Evolutionary conservation across 2,797 vertebrate genomes (phyloP).

Genomic region (Coranthus polyacanthus): DNA sequence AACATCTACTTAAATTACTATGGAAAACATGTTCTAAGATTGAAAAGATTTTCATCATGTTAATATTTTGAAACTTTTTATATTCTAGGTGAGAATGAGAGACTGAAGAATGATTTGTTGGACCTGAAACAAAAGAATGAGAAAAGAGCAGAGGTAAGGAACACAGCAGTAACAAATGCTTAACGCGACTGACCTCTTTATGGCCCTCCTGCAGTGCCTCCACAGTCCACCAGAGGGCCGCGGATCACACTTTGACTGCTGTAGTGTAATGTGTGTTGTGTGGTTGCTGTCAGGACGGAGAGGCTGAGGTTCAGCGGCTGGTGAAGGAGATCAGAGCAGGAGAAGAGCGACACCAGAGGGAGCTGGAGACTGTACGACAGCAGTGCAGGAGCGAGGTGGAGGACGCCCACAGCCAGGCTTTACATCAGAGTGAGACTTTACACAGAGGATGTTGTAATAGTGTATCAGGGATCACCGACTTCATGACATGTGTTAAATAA

Average conservation of each 20-base stretch:
- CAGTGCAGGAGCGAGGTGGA: slow-evolving; percentile 57
- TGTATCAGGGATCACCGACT: too few relatives aligned
- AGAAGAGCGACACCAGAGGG: slow-evolving; percentile 79
- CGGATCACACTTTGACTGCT: neutral
- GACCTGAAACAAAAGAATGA: slow-evolving; percentile 65
- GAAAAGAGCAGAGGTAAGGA: slow-evolving; percentile 69
- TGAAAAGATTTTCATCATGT: too few relatives aligned
- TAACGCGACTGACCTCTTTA: neutral
- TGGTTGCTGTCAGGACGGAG: slow-evolving; percentile 60
- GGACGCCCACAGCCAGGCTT: slow-evolving; percentile 40
- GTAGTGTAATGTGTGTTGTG: neutral
- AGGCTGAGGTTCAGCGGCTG: slow-evolving; percentile 67
- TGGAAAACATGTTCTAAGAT: too few relatives aligned
- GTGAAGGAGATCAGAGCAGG: slow-evolving; percentile 55
- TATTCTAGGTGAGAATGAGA: slow-evolving; percentile 79
- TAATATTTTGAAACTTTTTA: too few relatives aligned
- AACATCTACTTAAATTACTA: too few relatives aligned
- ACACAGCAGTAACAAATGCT: too few relatives aligned
- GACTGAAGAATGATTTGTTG: slow-evolving; percentile 60
- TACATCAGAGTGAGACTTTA: slow-evolving; percentile 62
- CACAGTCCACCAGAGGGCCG: too few relatives aligned
- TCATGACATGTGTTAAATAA: too few relatives aligned
- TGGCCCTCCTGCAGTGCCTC: too few relatives aligned
- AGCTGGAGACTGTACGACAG: slow-evolving; percentile 59
- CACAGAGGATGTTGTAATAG: neutral